These are phyloP conservation scores for Mimachlamys varia DNA, from an alignment of 2,888 invertebrate genomes.

Conservation along the genomic window DNA sequence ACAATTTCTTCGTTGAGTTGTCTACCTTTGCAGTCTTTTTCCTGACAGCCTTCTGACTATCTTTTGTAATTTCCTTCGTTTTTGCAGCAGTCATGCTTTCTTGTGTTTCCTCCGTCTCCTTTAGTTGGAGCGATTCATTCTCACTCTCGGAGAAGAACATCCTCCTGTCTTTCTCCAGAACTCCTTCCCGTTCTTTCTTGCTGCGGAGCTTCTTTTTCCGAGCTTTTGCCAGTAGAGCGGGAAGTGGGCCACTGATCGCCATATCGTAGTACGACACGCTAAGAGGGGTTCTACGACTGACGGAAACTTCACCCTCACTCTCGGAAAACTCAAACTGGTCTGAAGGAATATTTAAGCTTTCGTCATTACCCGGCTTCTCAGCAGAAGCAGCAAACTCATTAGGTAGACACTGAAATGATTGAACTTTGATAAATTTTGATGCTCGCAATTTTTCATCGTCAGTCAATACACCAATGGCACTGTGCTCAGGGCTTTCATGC, in stretches of 20 bases:
- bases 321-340: not conserved
- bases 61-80: not conserved
- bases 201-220: slow-evolving; percentile 42
- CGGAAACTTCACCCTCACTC: not conserved
- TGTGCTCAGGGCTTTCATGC: slow-evolving; percentile 17
- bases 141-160: slow-evolving; percentile 24
- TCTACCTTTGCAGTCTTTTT: not conserved
- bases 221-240: slow-evolving; percentile 49
- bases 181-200: slow-evolving; percentile 4
- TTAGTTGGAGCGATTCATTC: not conserved
- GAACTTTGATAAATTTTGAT: not conserved
- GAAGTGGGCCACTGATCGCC: slow-evolving; percentile 51
- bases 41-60: not conserved
- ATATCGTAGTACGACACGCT: slow-evolving; percentile 49
- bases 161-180: not conserved
- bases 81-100: not conserved
- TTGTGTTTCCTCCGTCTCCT: not conserved
- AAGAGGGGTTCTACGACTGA: slow-evolving; percentile 40
- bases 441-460: not conserved
- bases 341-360: not conserved
- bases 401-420: not conserved
- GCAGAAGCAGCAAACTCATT: not conserved
- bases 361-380: not conserved
- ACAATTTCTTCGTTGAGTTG: not conserved
- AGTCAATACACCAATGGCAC: not conserved